These are phyloP conservation scores for Axea sp. DNA, from an alignment of 2,888 invertebrate genomes.

Conservation along the genomic window DNA sequence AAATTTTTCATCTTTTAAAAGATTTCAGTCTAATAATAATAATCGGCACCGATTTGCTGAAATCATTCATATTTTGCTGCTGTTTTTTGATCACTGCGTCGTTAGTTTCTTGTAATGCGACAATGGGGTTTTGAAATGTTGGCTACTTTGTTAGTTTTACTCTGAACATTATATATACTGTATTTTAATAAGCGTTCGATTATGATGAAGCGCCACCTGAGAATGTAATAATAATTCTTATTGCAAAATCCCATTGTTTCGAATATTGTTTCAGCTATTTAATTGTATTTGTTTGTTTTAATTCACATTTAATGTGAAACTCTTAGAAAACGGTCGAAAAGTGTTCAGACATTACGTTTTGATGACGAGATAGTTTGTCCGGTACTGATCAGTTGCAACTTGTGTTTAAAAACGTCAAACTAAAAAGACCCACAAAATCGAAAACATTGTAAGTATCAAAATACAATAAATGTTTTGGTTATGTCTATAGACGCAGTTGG, in stretches of 20 bases:
- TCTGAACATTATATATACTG: conserved; percentile 1
- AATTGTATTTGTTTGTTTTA: conserved; percentile 28
- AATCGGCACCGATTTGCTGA: conserved; percentile 38
- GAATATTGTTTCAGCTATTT: not conserved
- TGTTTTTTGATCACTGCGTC: conserved; percentile 24
- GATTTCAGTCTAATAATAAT: conserved; percentile 47
- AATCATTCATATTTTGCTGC: conserved; percentile 21
- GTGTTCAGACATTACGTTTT: conserved; percentile 30
- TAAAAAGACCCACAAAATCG: conserved; percentile 60
- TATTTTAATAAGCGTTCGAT: conserved; percentile 14
- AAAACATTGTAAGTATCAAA: conserved; percentile 61
- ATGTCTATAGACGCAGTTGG: conserved; percentile 49
- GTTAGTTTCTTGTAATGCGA: conserved; percentile 4
- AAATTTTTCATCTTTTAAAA: conserved; percentile 6
- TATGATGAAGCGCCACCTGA: conserved; percentile 22
- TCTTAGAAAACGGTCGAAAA: conserved; percentile 51
- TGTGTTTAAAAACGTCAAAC: conserved; percentile 36
- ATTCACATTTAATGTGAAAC: conserved; percentile 54
- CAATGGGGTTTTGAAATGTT: conserved; percentile 38
- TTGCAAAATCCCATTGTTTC: conserved; percentile 32
- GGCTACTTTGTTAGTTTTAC: conserved; percentile 24
- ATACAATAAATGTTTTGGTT: conserved; percentile 59
- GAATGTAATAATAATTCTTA: conserved; percentile 23
- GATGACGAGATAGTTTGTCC: conserved; percentile 22
- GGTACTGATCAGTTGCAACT: conserved; percentile 20